Percentiles rank a stretch among this genome's conserved stretches.
Conservation (phyloP, 2,888 invertebrate species). For the Nephrocerus scutellatus region DNA sequence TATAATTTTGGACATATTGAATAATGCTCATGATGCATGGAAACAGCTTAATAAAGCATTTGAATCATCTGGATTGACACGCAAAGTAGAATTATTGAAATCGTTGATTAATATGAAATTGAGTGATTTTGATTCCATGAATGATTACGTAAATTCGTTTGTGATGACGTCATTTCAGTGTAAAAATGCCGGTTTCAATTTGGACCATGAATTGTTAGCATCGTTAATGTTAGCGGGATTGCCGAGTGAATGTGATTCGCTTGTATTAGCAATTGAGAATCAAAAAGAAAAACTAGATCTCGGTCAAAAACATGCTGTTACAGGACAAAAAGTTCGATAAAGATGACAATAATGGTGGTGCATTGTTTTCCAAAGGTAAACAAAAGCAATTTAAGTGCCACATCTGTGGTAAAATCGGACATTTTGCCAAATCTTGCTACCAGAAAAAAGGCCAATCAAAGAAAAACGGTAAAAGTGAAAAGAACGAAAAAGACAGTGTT, state of each 20-base stretch:
- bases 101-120: constrained; percentile 17
- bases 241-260: constrained; percentile 13
- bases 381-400: constrained; percentile 13
- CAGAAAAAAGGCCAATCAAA: not conserved
- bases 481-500: constrained; percentile 6
- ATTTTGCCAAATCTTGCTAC: constrained; percentile 16
- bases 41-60: constrained; percentile 17
- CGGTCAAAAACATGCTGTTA: constrained; percentile 17
- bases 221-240: constrained; percentile 19
- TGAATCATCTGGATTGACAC: constrained; percentile 19
- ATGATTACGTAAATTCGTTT: constrained; percentile 20
- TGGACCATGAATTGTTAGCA: constrained; percentile 20
- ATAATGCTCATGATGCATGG: constrained; percentile 24
- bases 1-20: constrained; percentile 22
- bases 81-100: constrained; percentile 19
- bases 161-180: constrained; percentile 18
- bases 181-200: constrained; percentile 17
- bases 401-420: constrained; percentile 14
- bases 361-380: constrained; percentile 11
- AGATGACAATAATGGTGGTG: constrained; percentile 11
- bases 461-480: no score
- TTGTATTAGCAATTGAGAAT: constrained; percentile 18
- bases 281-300: constrained; percentile 11
- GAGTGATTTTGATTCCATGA: constrained; percentile 12
- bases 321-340: constrained; percentile 20